Percentiles rank a stretch among this genome's conserved stretches.
phyloP scores from a whole-genome alignment of 2,113 vertebrate species.

The Myrmecophaga tridactyla region DNA sequence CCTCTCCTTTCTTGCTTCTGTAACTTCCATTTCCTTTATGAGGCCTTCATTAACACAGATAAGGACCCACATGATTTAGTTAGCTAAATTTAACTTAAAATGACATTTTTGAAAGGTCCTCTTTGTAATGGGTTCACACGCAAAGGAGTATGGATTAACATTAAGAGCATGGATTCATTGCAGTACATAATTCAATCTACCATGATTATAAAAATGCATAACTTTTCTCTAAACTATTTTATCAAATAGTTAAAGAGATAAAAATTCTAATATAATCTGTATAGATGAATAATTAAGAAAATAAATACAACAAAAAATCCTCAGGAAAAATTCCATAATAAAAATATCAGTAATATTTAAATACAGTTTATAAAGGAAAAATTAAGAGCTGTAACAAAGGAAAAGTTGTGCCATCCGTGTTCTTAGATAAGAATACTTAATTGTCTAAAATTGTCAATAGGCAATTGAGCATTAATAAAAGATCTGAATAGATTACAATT shows the following conservation, averaged over 20 bases:
- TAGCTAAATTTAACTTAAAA: no score
- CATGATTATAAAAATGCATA: neutral
- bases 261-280: neutral
- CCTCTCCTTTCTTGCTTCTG: no score
- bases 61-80: no score
- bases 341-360: neutral
- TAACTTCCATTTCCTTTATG: no score
- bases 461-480: neutral
- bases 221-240: neutral
- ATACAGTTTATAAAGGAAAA: neutral
- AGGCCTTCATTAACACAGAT: no score
- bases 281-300: neutral
- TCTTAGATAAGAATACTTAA: neutral
- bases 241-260: neutral
- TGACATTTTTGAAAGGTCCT: no score
- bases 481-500: neutral
- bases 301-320: neutral
- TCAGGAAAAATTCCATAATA: neutral
- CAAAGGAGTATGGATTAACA: no score
- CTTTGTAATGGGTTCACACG: no score
- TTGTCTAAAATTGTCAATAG: neutral
- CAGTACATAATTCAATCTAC: no score
- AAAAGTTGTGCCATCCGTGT: neutral
- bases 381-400: neutral
- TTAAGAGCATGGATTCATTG: no score